phyloP scores from a whole-genome alignment of 2,113 vertebrate genomes.

The Kryptolebias marmoratus region DNA sequence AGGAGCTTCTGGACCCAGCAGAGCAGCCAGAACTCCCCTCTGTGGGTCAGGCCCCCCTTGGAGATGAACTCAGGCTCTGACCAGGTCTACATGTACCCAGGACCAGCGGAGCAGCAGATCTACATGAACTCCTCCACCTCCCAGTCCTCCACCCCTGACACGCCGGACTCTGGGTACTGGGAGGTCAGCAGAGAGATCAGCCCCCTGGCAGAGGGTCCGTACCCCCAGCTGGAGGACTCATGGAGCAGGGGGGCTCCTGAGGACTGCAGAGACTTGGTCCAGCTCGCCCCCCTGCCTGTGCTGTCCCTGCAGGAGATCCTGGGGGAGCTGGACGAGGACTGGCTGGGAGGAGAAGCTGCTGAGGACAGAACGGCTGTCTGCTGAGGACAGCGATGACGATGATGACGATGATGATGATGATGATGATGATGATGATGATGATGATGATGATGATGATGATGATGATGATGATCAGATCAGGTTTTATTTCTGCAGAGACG shows the following conservation, averaged over 20 bases:
- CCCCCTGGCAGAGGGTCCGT: constrained; percentile 13
- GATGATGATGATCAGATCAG: too few species aligned
- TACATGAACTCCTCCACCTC: constrained; percentile 18
- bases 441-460: too few species aligned
- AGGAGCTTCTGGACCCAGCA: constrained; percentile 56
- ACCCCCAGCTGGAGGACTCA: constrained; percentile 47
- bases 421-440: too few species aligned
- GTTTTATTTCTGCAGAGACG: too few species aligned
- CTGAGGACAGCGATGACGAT: constrained; percentile 5
- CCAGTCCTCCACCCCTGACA: constrained; percentile 64
- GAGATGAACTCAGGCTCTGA: constrained; percentile 36
- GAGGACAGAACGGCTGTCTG: constrained; percentile 37
- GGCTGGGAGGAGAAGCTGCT: constrained; percentile 57
- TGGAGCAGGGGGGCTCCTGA: constrained; percentile 39
- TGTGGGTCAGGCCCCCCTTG: constrained; percentile 52
- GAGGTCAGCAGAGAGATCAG: constrained; percentile 52
- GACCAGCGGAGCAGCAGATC: constrained; percentile 50
- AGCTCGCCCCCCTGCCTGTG: constrained; percentile 63
- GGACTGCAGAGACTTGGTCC: constrained; percentile 1
- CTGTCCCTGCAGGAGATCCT: constrained; percentile 78
- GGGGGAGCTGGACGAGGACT: constrained; percentile 72
- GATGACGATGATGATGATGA: too few species aligned
- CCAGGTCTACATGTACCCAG: constrained; percentile 41
- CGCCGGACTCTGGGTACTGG: constrained; percentile 74
- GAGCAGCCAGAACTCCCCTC: constrained; percentile 18